Conservation (phyloP, 1,140 invertebrate genomes). For the Zaprionus inermis region DNA sequence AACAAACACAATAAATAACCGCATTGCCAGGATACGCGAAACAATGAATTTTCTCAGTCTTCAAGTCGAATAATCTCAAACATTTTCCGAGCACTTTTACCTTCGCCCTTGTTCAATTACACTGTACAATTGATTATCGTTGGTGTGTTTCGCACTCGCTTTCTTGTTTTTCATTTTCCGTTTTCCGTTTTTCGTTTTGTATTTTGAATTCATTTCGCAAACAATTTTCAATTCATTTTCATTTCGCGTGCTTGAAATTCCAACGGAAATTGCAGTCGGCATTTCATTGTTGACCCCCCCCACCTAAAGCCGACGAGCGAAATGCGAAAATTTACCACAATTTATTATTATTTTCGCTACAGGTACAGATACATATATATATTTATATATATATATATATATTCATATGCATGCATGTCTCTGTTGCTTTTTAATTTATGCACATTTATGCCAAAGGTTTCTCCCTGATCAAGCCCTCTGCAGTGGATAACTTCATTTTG, state of each 20-base stretch:
- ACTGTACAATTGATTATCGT: slow-evolving; percentile 8
- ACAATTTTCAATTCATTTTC: slow-evolving; percentile 4
- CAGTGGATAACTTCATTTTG: neutral
- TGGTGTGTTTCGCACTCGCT: neutral
- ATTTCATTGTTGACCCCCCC: too few species aligned
- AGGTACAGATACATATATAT: neutral
- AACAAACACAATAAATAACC: slow-evolving; percentile 37
- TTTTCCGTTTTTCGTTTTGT: neutral
- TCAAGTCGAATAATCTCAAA: slow-evolving; percentile 30
- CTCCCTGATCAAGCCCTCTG: neutral
- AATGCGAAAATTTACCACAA: neutral
- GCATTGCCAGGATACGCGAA: slow-evolving; percentile 34
- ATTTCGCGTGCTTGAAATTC: slow-evolving; percentile 4
- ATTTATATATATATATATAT: too few species aligned
- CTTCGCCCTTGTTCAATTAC: too few species aligned
- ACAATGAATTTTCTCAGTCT: slow-evolving; percentile 33
- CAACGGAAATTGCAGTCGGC: neutral
- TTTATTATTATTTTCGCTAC: neutral
- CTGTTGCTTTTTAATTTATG: neutral
- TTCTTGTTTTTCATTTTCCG: too few species aligned
- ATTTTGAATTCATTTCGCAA: neutral
- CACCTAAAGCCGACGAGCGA: too few species aligned
- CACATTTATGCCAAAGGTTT: neutral
- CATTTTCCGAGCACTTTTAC: neutral
- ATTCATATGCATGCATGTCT: too few species aligned